Conservation (phyloP, 2,797 vertebrate genomes). For the Benthosema pterotum region DNA sequence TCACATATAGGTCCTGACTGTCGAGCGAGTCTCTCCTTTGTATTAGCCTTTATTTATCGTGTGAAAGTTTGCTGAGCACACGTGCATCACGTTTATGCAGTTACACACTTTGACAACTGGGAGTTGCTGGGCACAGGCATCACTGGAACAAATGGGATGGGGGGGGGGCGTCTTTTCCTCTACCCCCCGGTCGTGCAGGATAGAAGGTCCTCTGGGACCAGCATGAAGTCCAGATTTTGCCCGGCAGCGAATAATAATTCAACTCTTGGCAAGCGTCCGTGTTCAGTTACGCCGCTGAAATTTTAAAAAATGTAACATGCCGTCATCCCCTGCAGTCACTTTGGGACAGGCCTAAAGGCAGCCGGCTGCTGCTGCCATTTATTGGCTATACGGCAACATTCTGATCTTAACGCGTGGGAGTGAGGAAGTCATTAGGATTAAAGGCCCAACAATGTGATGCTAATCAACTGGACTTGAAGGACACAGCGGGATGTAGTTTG, state of each 20-base stretch:
- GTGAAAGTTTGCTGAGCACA: conserved; percentile 56
- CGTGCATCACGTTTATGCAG: conserved; percentile 27
- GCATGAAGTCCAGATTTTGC: background rate
- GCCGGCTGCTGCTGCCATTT: conserved; percentile 9
- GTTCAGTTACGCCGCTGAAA: conserved; percentile 12
- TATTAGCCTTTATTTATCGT: conserved; percentile 60
- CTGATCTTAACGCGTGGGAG: conserved; percentile 53
- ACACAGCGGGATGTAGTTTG: conserved; percentile 49
- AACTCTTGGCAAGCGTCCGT: background rate
- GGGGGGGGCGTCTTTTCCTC: too few relatives aligned
- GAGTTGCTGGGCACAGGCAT: conserved; percentile 37
- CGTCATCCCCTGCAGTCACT: conserved; percentile 25
- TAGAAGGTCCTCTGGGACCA: too few relatives aligned
- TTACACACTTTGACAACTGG: conserved; percentile 37
- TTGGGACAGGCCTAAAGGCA: conserved; percentile 29
- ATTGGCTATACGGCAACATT: conserved; percentile 50
- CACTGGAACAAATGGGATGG: conserved; percentile 23
- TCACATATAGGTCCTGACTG: conserved; percentile 41
- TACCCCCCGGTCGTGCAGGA: too few relatives aligned
- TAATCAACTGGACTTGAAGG: conserved; percentile 59
- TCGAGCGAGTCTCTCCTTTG: conserved; percentile 43
- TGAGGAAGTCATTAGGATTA: conserved; percentile 73
- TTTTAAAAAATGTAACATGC: conserved; percentile 39
- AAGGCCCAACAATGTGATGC: conserved; percentile 64
- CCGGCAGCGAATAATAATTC: conserved; percentile 8